Percentiles rank a stretch among this genome's conserved stretches.
These are phyloP conservation scores for Hippocampus kuda DNA, from an alignment of 2,797 vertebrate genomes.

Conservation along the genomic window DNA sequence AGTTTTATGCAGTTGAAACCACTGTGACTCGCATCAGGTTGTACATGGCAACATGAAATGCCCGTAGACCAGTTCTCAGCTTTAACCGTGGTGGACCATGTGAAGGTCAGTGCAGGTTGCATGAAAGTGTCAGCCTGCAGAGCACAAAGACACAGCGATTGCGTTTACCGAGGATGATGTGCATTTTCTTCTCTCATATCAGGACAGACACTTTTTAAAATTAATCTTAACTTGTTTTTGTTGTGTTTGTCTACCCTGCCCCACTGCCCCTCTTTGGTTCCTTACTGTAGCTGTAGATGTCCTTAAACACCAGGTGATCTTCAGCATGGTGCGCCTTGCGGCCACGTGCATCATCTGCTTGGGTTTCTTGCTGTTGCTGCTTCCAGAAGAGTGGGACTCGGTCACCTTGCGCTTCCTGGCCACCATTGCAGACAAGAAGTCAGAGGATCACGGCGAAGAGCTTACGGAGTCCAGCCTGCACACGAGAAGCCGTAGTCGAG, in stretches of 20 bases:
- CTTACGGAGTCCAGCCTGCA: conserved; percentile 78
- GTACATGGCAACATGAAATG: conserved; percentile 62
- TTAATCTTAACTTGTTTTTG: conserved; percentile 52
- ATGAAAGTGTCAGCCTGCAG: conserved; percentile 28
- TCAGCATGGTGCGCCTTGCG: conserved; percentile 90
- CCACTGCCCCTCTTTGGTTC: conserved; percentile 21
- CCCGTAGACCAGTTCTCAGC: conserved; percentile 56
- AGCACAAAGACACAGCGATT: conserved; percentile 41
- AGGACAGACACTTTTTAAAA: conserved; percentile 48
- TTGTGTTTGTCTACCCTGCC: conserved; percentile 7
- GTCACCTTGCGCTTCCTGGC: conserved; percentile 89
- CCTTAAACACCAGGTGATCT: conserved; percentile 95
- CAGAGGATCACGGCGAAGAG: conserved; percentile 83
- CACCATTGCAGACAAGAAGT: conserved; percentile 89
- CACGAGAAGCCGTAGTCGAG: conserved; percentile 83
- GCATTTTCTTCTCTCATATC: conserved; percentile 47
- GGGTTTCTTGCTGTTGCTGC: conserved; percentile 89
- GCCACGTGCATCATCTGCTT: conserved; percentile 94
- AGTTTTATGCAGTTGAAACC: conserved; percentile 1
- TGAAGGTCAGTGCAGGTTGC: conserved; percentile 62
- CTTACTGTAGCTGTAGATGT: conserved; percentile 80
- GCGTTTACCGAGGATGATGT: conserved; percentile 49
- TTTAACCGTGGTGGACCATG: conserved; percentile 46
- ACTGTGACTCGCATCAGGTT: conserved; percentile 54
- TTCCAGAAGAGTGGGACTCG: conserved; percentile 97